Evolutionary conservation across 2,797 vertebrate genomes (phyloP), one percentile per base, ranked within the genome.

Genomic region (Hozukius guyotensis): DNA sequence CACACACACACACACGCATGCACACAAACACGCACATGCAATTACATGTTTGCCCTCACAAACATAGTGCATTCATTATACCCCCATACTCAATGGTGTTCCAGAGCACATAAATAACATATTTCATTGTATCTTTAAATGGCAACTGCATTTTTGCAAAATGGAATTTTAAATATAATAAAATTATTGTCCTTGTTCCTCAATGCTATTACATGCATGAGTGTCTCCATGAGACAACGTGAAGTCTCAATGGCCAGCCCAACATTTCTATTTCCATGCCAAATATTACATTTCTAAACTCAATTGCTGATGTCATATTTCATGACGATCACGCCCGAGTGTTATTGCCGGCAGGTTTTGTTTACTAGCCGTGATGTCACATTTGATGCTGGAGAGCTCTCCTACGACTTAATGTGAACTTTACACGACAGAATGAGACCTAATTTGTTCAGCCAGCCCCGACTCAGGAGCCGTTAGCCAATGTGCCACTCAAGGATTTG

Each of bases 341-440:
- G 89, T 93, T 94, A 86, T 84, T 85, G 91, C 93, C 93, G 38
- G 71, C 76, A 82, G 93, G 85, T 88, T 93, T 94, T 94, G 93
- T 95, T 95, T 94, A 95, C 93, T 89, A 84, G 89, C 85, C 77
- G 32, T 73, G 80, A 87, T 95, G 94, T 95, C 95, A 95, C 93
- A 93, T 95, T 93, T 90, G 90, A 95, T 95, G 92, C 89, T 29
- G 67, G 57, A 63, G 69, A 89, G 92, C 83, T 92, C 82, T 80
- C 75, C 88, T 81, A 78, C 72, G 81, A 93, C 93, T 94, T 93
- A 90, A 94, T 93, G 90, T 94, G 93, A 94, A 95, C 90, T 93
- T 96, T 93, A 94, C 80, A 70, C 89, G 82, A 93, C 92, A 93
- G 91, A 94, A 95, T 92, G 86, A 94, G 92, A 93, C 89, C 88